A percentile compares a stretch with the other conserved stretches of the same genome.
phyloP scores from a whole-genome alignment of 2,888 invertebrate genomes.

The Philopedon plagiatum region DNA sequence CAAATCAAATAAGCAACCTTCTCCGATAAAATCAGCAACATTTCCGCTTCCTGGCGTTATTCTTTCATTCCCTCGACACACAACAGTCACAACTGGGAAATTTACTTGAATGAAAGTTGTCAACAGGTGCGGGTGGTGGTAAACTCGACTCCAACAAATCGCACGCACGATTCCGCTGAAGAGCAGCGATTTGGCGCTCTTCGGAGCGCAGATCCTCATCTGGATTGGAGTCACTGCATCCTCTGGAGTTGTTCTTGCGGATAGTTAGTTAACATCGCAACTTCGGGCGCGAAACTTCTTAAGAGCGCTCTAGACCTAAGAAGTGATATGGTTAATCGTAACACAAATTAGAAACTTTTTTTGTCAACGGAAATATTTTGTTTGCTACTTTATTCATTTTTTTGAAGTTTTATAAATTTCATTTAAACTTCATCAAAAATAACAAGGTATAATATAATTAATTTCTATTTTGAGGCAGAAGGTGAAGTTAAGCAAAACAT shows the following conservation, averaged over 20 bases:
- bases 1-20: conserved; percentile 20
- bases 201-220: conserved; percentile 43
- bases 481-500: not conserved
- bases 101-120: conserved; percentile 39
- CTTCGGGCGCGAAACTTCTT: conserved; percentile 41
- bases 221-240: conserved; percentile 28
- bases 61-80: conserved; percentile 20
- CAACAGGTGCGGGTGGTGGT: conserved; percentile 40
- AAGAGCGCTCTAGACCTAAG: not conserved
- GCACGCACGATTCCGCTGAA: conserved; percentile 39
- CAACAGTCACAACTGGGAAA: conserved; percentile 20
- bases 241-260: conserved; percentile 41
- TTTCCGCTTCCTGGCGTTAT: conserved; percentile 32
- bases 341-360: not conserved
- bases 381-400: conserved; percentile 3
- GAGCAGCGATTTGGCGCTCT: conserved; percentile 38
- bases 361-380: not conserved
- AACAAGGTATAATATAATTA: not conserved
- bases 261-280: conserved; percentile 43
- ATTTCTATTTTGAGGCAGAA: not conserved
- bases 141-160: conserved; percentile 27
- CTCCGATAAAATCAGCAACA: conserved; percentile 33
- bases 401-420: not conserved
- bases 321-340: conserved; percentile 1
- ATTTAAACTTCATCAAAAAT: not conserved